Base-by-base conservation (phyloP, 92 coral and sea anemone genomes). In the Phymanthus crucifer region DNA sequence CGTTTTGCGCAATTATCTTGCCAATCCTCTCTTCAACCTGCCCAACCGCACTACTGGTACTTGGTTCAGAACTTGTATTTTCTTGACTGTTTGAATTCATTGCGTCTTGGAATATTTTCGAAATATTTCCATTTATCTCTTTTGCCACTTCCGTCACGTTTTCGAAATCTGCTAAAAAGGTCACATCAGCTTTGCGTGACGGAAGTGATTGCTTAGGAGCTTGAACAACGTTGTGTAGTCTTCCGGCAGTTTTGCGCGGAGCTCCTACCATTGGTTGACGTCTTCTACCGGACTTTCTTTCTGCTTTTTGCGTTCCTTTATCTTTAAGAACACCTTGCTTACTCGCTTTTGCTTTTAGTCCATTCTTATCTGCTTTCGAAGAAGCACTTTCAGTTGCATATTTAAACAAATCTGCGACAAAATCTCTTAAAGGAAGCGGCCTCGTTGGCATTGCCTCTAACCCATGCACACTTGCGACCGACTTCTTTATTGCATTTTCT, bases 151-250 rank as follows among this genome's bases (percentile, higher is more conserved):
- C 75, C 58, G 54, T 58, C 54, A 31, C 70, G 33, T 82, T 81
- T 19, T 76, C 80, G 29, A 76, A 76, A 37, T 33, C 58, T 11
- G 86, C 80, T 16, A 33, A 12, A 8, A 76, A 24, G 13, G 45
- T 36, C 10, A 82, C 86, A 10, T 61, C 71, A 12, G 78, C 46
- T 66, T 82, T 82, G 66, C 86, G 86, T 27, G 86, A 69, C 48
- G 57, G 54, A 64, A 17, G 18, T 6, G 38, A 32, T 38, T 77
- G 81, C 19, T 77, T 58, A 16, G 74, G n/a, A 21, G 52, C 14
- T 67, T 79, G 16, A 27, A 38, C 32, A 26, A 24, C 4, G 33
- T 74, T 16, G 29, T 32, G 16, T 13, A 17, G 40, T 16, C 11
- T 38, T 18, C 47, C 36, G 3, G 14, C 50, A 29, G 13, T 24